These are phyloP conservation scores for Portevinia maculata DNA, from an alignment of 2,888 invertebrate species.

Conservation along the genomic window DNA sequence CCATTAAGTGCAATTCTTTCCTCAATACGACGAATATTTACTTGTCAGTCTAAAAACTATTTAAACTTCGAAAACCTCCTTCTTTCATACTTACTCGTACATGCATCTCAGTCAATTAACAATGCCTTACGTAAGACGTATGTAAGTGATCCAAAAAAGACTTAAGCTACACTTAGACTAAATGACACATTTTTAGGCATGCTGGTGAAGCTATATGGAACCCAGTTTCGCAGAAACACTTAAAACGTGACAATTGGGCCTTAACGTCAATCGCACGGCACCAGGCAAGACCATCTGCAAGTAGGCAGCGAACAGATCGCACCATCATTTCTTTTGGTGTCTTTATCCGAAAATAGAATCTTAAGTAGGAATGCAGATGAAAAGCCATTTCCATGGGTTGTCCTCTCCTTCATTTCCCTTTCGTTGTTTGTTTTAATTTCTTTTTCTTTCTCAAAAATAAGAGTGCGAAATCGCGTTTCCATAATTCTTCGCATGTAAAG, in stretches of 20 bases:
- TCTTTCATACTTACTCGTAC: not conserved
- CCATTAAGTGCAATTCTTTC: too few relatives aligned
- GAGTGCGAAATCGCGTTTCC: constrained; percentile 73
- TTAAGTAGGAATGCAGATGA: constrained; percentile 63
- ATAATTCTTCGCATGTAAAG: constrained; percentile 70
- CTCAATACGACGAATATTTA: too few relatives aligned
- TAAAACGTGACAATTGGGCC: constrained; percentile 65
- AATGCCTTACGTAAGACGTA: constrained; percentile 35
- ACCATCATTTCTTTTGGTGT: constrained; percentile 27
- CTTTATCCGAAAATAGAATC: constrained; percentile 68
- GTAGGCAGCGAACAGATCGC: constrained; percentile 39
- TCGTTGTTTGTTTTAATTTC: constrained; percentile 1
- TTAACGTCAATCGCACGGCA: constrained; percentile 45
- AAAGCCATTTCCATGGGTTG: constrained; percentile 58
- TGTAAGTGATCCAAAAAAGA: not conserved
- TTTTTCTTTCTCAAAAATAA: constrained; percentile 39
- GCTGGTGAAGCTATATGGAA: constrained; percentile 25
- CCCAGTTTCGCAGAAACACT: constrained; percentile 55
- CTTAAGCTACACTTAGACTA: constrained; percentile 2
- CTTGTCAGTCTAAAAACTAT: not conserved
- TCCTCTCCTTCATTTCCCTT: constrained; percentile 25
- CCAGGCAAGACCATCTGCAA: constrained; percentile 25
- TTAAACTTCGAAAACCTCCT: not conserved
- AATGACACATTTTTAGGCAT: constrained; percentile 9
- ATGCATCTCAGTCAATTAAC: constrained; percentile 19